Conservation (phyloP, 2,797 vertebrate genomes). For the Lerista edwardsae region DNA sequence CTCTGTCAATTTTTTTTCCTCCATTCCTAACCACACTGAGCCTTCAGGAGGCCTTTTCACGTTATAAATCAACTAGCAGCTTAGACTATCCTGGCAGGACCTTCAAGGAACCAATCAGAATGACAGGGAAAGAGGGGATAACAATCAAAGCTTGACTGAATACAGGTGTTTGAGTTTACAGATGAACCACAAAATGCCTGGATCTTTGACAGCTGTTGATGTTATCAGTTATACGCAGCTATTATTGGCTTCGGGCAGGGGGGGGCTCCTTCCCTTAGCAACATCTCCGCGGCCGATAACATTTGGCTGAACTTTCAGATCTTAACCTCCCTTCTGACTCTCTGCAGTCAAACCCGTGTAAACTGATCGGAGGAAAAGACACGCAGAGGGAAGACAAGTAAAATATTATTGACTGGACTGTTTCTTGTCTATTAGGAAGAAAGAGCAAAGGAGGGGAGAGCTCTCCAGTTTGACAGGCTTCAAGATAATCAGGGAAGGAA, state of each 20-base stretch:
- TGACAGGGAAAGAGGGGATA: slow-evolving; percentile 90
- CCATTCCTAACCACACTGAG: slow-evolving; percentile 79
- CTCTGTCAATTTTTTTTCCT: slow-evolving; percentile 76
- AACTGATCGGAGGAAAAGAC: slow-evolving; percentile 84
- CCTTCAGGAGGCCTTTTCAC: slow-evolving; percentile 85
- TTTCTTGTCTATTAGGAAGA: slow-evolving; percentile 86
- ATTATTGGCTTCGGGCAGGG: slow-evolving; percentile 86
- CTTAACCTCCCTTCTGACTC: slow-evolving; percentile 93
- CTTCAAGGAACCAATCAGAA: slow-evolving; percentile 90
- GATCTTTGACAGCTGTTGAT: slow-evolving; percentile 91
- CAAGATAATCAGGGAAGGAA: slow-evolving; percentile 88
- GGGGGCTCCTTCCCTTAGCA: slow-evolving; percentile 85
- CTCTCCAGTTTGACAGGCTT: slow-evolving; percentile 84
- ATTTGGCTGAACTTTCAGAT: slow-evolving; percentile 99
- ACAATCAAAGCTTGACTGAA: slow-evolving; percentile 92
- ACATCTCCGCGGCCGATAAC: slow-evolving; percentile 91
- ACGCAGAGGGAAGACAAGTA: slow-evolving; percentile 81
- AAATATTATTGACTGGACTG: slow-evolving; percentile 86
- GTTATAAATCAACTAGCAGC: slow-evolving; percentile 90
- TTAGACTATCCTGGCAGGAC: slow-evolving; percentile 88
- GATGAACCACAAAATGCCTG: slow-evolving; percentile 88
- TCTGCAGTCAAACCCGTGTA: slow-evolving; percentile 82
- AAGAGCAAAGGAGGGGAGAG: slow-evolving; percentile 76
- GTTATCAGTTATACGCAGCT: slow-evolving; percentile 86
- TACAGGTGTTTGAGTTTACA: slow-evolving; percentile 97